Evolutionary conservation across 1,140 invertebrate genomes (phyloP).

Genomic region (Apis mellifera): DNA sequence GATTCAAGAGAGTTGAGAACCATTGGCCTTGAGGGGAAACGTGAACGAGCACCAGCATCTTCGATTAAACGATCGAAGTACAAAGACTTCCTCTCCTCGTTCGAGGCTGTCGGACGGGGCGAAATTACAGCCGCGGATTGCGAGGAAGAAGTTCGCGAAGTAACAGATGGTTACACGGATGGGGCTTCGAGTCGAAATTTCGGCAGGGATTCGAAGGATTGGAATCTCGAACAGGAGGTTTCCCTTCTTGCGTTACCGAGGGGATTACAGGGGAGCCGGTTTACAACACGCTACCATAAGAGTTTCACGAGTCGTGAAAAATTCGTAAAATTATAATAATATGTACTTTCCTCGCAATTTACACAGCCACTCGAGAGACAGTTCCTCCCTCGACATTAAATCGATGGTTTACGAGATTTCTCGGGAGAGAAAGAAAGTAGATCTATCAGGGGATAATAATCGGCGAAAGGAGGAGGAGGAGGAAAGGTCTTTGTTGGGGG

Average conservation of each 20-base stretch:
- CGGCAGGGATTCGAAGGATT: slow-evolving; percentile 49
- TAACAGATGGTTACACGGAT: slow-evolving; percentile 24
- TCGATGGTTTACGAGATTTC: neutral
- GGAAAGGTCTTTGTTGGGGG: no score
- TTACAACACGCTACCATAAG: slow-evolving; percentile 35
- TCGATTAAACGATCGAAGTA: no score
- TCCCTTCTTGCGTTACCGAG: slow-evolving; percentile 64
- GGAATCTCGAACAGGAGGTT: slow-evolving; percentile 54
- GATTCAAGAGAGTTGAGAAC: no score
- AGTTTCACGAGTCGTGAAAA: slow-evolving; percentile 15
- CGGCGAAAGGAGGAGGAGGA: neutral
- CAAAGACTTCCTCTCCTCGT: no score
- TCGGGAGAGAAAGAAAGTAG: neutral
- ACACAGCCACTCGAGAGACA: neutral
- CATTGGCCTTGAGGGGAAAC: no score
- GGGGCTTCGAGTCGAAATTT: slow-evolving; percentile 66
- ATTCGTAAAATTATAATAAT: slow-evolving; percentile 5
- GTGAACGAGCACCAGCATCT: no score
- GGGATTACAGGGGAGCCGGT: slow-evolving; percentile 12
- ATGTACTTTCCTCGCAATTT: neutral
- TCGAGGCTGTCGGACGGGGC: neutral
- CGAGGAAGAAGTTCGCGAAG: slow-evolving; percentile 4
- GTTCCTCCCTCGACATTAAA: neutral
- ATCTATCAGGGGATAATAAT: neutral
- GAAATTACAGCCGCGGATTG: slow-evolving; percentile 22